These are phyloP conservation scores for Haemorhous mexicanus DNA, from an alignment of 2,113 vertebrate species.

Conservation along the genomic window DNA sequence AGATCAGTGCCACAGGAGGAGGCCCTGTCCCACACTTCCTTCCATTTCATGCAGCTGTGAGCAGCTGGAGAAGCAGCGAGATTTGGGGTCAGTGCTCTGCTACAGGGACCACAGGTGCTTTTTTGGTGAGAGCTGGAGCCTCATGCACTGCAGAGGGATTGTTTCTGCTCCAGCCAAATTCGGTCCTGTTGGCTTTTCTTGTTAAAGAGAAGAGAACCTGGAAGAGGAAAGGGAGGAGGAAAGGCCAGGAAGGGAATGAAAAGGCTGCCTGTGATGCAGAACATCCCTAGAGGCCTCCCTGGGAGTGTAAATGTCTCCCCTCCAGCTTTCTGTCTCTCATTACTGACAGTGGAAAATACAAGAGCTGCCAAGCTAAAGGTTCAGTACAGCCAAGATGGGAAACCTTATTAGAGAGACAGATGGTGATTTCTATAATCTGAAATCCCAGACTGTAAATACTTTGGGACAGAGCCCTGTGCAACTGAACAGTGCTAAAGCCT, in stretches of 20 bases:
- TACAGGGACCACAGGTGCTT: background rate
- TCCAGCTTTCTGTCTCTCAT: background rate
- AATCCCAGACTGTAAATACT: background rate
- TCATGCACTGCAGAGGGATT: background rate
- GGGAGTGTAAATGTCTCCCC: background rate
- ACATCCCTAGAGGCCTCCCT: background rate
- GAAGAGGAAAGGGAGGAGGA: background rate
- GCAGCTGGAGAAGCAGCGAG: rapidly evolving
- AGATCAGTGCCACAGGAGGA: background rate
- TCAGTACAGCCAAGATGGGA: background rate
- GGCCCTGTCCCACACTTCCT: background rate
- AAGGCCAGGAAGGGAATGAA: background rate
- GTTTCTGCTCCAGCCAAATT: background rate
- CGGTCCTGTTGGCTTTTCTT: background rate
- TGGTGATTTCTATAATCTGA: slow-evolving; percentile 2
- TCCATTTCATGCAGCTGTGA: background rate
- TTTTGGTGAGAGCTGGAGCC: background rate
- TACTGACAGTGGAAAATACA: background rate
- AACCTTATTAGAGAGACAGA: background rate
- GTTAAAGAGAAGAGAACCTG: background rate
- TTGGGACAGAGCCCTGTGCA: background rate
- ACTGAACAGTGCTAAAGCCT: background rate
- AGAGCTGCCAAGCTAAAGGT: background rate
- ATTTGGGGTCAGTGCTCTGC: background rate
- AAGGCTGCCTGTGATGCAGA: background rate